Percentiles rank a stretch among this genome's conserved stretches.
Conservation (phyloP, 2,888 invertebrate species). For the Notocelia uddmanniana region DNA sequence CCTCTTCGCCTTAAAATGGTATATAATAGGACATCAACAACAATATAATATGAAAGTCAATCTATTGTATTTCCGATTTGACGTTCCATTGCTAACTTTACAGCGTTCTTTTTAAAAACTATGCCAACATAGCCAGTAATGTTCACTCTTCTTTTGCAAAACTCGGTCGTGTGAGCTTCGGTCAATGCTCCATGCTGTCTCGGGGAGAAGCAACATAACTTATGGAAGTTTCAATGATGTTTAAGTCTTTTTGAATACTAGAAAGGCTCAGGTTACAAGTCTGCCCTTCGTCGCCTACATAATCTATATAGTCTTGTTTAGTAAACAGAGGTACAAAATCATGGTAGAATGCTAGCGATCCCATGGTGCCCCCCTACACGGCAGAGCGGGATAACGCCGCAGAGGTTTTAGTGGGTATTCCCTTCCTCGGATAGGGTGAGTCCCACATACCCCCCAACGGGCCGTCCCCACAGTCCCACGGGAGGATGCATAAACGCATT, state of each 20-base stretch:
- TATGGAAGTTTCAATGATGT: not conserved
- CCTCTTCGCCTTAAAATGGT: too few relatives aligned
- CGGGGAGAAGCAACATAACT: not conserved
- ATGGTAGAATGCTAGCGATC: too few relatives aligned
- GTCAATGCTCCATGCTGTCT: slow-evolving; percentile 3
- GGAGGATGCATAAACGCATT: too few relatives aligned
- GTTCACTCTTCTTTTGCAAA: not conserved
- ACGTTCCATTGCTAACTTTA: not conserved
- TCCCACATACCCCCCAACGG: too few relatives aligned
- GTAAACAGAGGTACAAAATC: too few relatives aligned
- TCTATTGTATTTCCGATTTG: not conserved
- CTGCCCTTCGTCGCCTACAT: slow-evolving; percentile 7
- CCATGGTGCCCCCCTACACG: too few relatives aligned
- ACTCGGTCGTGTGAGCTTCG: not conserved
- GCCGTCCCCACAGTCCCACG: too few relatives aligned
- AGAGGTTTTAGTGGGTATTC: too few relatives aligned
- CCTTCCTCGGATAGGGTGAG: too few relatives aligned
- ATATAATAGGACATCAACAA: too few relatives aligned
- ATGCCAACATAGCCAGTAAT: not conserved
- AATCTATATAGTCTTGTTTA: too few relatives aligned
- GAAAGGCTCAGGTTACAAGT: not conserved
- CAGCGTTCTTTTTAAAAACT: not conserved
- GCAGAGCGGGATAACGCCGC: too few relatives aligned
- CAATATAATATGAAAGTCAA: not conserved
- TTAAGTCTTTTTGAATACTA: not conserved